Base-by-base conservation (phyloP, 2,113 vertebrate genomes). In the Ptilorrhoa leucosticta region DNA sequence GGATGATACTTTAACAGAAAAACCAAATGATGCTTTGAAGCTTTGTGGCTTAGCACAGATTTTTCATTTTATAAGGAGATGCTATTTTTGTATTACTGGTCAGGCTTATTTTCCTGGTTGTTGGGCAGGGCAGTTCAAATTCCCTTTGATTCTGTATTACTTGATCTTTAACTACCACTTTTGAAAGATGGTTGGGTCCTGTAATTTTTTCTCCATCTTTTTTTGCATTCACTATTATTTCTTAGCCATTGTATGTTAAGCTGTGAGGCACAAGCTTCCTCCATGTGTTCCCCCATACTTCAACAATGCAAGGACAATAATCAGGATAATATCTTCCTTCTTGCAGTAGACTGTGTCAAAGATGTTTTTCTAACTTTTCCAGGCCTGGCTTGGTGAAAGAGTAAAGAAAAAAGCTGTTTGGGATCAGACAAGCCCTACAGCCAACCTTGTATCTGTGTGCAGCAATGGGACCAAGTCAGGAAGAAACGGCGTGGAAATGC, bases 21-120 rank as follows among this genome's bases (percentile, higher is more conserved):
- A 94, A 97, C 73, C 77, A 95, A 93, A 97, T 85, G 87, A 97
- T 97, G 87, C 91, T 97, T 97, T 93, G 93, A 94, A 97, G 77
- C 48, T 94, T 95, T 97, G 98, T 96, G 98, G 97, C 79, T 98
- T 97, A 97, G 91, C 70, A 78, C 71, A 91, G 86, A 95, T 97
- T 97, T 94, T 97, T 97, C 78, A 86, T 96, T 96, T 96, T 93
- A 87, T 77, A 94, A 93, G 70, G 93, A 91, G 91, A 87, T 95
- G 75, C 95, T 98, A 97, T 98, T 98, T 98, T 96, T 97, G 72
- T 95, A 87, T 96, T 95, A 95, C 72, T 93, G 89, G 85, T 89
- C 83, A 96, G 96, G 93, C 89, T 97, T 96, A 93, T 95, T 73
- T 97, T 97, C 95, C 96, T 95, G 91, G 79, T 81, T 94, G 86